Conservation (phyloP, 2,113 vertebrate species). For the Tiliqua scincoides region DNA sequence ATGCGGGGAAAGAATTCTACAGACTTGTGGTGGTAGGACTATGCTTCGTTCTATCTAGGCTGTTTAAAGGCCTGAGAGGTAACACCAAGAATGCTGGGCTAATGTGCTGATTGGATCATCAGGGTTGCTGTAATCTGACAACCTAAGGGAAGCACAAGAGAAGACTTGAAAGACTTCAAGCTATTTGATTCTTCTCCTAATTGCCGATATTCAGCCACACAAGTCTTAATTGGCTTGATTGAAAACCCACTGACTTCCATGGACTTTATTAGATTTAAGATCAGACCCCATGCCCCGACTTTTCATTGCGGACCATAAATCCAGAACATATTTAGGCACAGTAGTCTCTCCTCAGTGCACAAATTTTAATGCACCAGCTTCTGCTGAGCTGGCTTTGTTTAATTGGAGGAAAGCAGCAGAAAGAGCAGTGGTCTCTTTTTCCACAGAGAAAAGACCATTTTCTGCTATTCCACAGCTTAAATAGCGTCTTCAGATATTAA, state of each 20-base stretch:
- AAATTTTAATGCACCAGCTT: constrained; percentile 21
- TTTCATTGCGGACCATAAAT: constrained; percentile 24
- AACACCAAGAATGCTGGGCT: constrained; percentile 38
- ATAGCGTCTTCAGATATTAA: constrained; percentile 28
- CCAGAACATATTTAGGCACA: constrained; percentile 14
- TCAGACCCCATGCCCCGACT: not conserved
- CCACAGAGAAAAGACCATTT: not conserved
- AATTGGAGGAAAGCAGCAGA: constrained; percentile 16
- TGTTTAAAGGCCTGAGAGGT: constrained; percentile 50
- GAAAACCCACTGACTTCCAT: constrained; percentile 21
- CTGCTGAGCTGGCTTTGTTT: constrained; percentile 23
- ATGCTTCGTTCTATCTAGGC: constrained; percentile 40
- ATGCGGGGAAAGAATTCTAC: constrained; percentile 47
- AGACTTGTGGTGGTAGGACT: constrained; percentile 52
- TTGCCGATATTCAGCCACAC: constrained; percentile 13
- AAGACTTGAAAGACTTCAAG: constrained; percentile 37
- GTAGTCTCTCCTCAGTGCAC: not conserved
- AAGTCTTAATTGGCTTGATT: not conserved
- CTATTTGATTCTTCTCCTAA: constrained; percentile 14
- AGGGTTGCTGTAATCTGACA: constrained; percentile 20
- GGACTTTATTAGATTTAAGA: not conserved
- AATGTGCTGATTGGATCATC: constrained; percentile 46
- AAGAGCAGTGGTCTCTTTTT: constrained; percentile 40
- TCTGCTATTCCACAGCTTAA: not conserved
- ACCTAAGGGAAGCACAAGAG: constrained; percentile 32